Base-by-base conservation (phyloP, 2,888 invertebrate genomes). In the Seira ritae region DNA sequence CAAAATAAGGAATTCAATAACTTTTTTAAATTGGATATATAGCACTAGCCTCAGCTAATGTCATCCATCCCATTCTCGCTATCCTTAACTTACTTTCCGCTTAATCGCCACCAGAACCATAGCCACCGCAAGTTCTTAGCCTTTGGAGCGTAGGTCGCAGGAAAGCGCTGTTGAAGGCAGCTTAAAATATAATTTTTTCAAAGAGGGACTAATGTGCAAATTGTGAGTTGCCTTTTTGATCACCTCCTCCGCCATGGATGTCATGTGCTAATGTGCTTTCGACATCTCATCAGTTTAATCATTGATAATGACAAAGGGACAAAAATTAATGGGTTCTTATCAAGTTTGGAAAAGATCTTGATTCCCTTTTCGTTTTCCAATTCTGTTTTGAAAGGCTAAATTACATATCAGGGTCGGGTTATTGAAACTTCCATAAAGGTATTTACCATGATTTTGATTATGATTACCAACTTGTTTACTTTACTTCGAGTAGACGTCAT, bases 81-180 rank as follows among this genome's bases (percentile, higher is more conserved):
- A 78, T 78, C 78, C 78, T 78, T 78, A 78, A 71, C 78, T 78
- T 71, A 66, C 66, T 69, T 55, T 17, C 20, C 23, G 3, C 37
- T 66, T n/a, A 60, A 60, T n/a, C 60, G 60, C 60, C 42, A 42
- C 42, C 42, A 42, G 6, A 42, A 19, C 31, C 24, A 37, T 31
- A 20, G 23, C 50, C 55, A 68, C 55, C 55, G 70, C 67, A 70
- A 69, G 69, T 77, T 77, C 62, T 17, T 42, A 42, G 4, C 42
- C 42, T 42, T 60, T 60, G 60, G 4, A 4, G 60, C 12, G n/a
- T 60, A 60, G 60, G 60, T 60, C 60, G 60, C 12, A 60, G n/a
- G 60, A 60, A 60, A 60, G 60, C 60, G 60, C n/a, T 60, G 60
- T 10, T 60, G 60, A 60, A 60, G 60, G 60, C 17, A 60, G 60